phyloP scores from a whole-genome alignment of 2,797 vertebrate species.

The Pachyuromys duprasi region DNA sequence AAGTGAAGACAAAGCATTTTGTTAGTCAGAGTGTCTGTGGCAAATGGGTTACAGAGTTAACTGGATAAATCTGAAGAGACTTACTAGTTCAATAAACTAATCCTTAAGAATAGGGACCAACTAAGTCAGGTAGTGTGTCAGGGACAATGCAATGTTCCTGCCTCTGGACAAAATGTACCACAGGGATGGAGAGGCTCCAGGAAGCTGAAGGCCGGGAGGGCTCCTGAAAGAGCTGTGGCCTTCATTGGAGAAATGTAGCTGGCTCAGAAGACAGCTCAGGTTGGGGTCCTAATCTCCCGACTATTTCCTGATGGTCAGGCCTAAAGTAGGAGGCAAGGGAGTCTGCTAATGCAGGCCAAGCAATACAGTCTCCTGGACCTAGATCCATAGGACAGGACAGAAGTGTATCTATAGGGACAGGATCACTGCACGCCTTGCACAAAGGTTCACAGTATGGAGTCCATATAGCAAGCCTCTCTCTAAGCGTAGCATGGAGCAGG shows the following conservation, averaged over 20 bases:
- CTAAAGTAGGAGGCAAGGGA: not conserved
- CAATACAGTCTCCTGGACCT: not conserved
- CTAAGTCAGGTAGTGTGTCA: not conserved
- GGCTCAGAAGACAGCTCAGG: rapidly evolving
- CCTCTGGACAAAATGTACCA: not conserved
- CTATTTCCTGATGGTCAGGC: not conserved
- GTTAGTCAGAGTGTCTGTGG: not conserved
- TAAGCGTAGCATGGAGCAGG: not conserved
- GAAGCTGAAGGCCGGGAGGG: not conserved
- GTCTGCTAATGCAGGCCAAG: not conserved
- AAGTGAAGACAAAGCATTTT: not conserved
- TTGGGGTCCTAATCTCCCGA: not conserved
- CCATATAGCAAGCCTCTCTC: not conserved
- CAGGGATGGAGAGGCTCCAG: not conserved
- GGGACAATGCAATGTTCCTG: not conserved
- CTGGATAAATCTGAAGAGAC: not conserved
- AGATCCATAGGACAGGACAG: not conserved
- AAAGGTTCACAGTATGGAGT: too few relatives aligned
- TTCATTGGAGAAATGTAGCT: not conserved
- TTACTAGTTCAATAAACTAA: not conserved
- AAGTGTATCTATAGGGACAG: not conserved
- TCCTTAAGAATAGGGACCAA: not conserved
- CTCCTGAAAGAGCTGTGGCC: not conserved
- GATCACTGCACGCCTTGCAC: rapidly evolving
- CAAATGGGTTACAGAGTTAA: not conserved